Evolutionary conservation across 2,797 vertebrate species (phyloP), one percentile per base, ranked within the genome.

Genomic region (Hydrophis major): DNA sequence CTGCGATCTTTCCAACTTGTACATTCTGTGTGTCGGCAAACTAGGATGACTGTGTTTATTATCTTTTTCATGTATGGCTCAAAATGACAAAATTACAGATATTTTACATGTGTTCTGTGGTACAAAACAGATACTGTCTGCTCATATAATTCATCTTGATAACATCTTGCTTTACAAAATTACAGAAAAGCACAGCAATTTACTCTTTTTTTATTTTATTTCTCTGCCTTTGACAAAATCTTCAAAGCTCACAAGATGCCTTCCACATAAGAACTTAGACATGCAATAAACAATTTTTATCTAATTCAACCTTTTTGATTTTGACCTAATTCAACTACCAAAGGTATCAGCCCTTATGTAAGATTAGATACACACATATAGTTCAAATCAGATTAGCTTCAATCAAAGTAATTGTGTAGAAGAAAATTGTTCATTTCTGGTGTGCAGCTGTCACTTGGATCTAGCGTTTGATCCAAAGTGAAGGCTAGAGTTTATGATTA

Each of bases 151-250:
- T 99, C 98, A 97, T 98, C 98, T 98, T 98, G 97, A 99, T 99
- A 93, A 95, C 96, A 98, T 97, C 96, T 95, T 97, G 97, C 97
- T 98, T 97, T 97, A 97, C 95, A 97, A 99, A 99, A 99, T 99
- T 98, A 99, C 96, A 98, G 98, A 99, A 99, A 99, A 99, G 97
- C 98, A 98, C 98, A 94, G 98, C 98, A 98, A 99, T 99, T 99
- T 99, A 96, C 98, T 98, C 96, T 98, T 97, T 98, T 98, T 98
- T 89, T 92, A 92, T 89, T 98, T 97, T 97, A 97, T 98, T 98
- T 98, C 95, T 97, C 96, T 97, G 97, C 97, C 96, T 98, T 96
- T 97, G 94, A 94, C 90, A 96, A 97, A 98, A 98, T 98, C 98
- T 99, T 99, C 99, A 99, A 99, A 99, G 98, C 97, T 96, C 95